phyloP scores from a whole-genome alignment of 2,797 vertebrate species.

The Apodemus agrarius region DNA sequence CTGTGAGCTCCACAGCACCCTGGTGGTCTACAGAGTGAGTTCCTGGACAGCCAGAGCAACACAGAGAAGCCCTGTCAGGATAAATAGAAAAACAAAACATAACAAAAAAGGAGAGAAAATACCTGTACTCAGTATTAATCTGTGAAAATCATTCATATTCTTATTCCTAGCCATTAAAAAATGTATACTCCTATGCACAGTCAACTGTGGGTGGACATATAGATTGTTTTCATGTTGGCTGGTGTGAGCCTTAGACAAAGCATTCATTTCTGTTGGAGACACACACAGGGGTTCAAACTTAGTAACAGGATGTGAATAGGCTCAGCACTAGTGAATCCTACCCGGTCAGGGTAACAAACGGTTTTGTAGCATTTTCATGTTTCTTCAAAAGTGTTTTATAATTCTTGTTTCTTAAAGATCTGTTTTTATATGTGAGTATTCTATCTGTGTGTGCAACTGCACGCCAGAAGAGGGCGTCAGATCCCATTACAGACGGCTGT shows the following conservation, averaged over 20 bases:
- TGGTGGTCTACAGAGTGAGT: not conserved
- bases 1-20: not conserved
- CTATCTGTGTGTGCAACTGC: not conserved
- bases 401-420: not conserved
- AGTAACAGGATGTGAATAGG: not conserved
- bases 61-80: not conserved
- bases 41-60: not conserved
- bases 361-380: not conserved
- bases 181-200: no score
- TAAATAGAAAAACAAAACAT: not conserved
- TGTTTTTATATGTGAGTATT: not conserved
- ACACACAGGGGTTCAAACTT: not conserved
- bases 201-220: not conserved
- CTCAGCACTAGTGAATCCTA: not conserved
- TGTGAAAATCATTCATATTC: not conserved
- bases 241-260: not conserved
- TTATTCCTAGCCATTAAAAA: not conserved
- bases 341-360: not conserved
- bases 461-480: not conserved
- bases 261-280: not conserved
- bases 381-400: conserved; percentile 6
- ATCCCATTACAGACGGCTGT: not conserved
- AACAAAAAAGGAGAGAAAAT: not conserved
- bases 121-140: conserved; percentile 21
- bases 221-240: not conserved